Conservation (phyloP, 2,888 invertebrate genomes). For the Hesperia comma region DNA sequence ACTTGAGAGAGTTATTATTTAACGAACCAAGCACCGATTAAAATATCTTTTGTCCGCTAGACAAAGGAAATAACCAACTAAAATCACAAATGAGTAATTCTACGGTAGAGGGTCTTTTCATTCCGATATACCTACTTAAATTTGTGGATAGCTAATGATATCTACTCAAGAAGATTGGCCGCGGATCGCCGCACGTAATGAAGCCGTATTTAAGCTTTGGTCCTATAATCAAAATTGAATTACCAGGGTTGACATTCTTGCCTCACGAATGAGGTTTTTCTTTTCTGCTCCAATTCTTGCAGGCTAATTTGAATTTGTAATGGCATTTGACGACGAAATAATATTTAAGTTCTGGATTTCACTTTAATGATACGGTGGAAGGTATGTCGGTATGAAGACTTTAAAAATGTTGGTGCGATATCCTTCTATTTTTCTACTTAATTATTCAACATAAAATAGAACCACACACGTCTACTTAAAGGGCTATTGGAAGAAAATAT, state of each 20-base stretch:
- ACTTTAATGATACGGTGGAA: conserved; percentile 50
- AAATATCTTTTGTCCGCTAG: conserved; percentile 18
- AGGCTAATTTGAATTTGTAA: conserved; percentile 74
- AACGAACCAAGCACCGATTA: conserved; percentile 29
- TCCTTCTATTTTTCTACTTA: conserved; percentile 9
- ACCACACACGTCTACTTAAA: background rate
- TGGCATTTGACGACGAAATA: conserved; percentile 51
- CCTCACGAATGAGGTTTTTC: conserved; percentile 69
- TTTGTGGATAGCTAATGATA: conserved; percentile 74
- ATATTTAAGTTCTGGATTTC: conserved; percentile 52
- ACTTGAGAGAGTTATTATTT: conserved; percentile 25
- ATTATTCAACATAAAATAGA: background rate
- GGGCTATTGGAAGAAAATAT: background rate
- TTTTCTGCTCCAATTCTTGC: conserved; percentile 80
- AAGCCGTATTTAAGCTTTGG: conserved; percentile 79
- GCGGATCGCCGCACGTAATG: conserved; percentile 79
- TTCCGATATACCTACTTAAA: conserved; percentile 69
- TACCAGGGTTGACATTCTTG: conserved; percentile 81
- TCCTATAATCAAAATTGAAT: conserved; percentile 84
- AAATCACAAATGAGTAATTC: conserved; percentile 76
- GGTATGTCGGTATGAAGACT: conserved; percentile 42
- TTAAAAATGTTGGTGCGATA: conserved; percentile 39
- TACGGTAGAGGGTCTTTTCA: conserved; percentile 75
- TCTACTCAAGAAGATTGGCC: conserved; percentile 78
- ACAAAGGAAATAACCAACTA: conserved; percentile 48